Base-by-base conservation (phyloP, 1,140 invertebrate genomes). In the Caenorhabditis inopinata region DNA sequence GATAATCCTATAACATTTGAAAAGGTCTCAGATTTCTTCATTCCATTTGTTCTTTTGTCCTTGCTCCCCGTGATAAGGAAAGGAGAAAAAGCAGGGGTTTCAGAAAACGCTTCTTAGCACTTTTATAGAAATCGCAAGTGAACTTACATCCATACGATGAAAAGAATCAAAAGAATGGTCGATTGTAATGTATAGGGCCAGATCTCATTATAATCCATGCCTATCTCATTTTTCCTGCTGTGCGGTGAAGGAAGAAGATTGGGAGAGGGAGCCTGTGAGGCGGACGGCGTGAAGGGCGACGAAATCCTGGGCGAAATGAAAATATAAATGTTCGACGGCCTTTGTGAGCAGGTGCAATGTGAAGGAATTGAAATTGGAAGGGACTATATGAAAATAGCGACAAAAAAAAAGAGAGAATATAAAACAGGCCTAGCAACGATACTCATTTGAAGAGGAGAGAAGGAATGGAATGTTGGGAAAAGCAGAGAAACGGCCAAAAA, bases 61-160 rank as follows among this genome's bases (percentile, higher is more conserved):
- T 32, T 16, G n/a, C 5, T 42, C n/a, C 38, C 14, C 3, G 14
- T 35, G 53, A 12, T 32, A 32, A 32, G 29, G 18, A 62, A 62
- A 32, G 0, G 0, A 25, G 21, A 25, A 51, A 51, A 21, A 42
- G 38, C 6, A 42, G 38, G 5, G 5, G 38, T 42, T 42, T 42
- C 5, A 7, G 14, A 42, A 42, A 42, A 14, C 14, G 38, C 38
- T 5, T 42, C 14, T 42, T 7, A 42, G 38, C 38, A 42, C 5
- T 14, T 42, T 42, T 42, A 5, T 14, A 42, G 38, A 42, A 14
- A 7, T 42, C 14, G 38, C 7, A 51, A 51, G 6, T 25, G 9
- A 38, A 68, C 58, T 68, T 16, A 68, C 58, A 68, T 68, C 58
- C 58, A 68, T 7, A 68, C 32, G n/a, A 68, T 38, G n/a, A 68